Evolutionary conservation across 2,797 vertebrate species (phyloP), one percentile per base, ranked within the genome.

Genomic region (Oophaga sylvatica): DNA sequence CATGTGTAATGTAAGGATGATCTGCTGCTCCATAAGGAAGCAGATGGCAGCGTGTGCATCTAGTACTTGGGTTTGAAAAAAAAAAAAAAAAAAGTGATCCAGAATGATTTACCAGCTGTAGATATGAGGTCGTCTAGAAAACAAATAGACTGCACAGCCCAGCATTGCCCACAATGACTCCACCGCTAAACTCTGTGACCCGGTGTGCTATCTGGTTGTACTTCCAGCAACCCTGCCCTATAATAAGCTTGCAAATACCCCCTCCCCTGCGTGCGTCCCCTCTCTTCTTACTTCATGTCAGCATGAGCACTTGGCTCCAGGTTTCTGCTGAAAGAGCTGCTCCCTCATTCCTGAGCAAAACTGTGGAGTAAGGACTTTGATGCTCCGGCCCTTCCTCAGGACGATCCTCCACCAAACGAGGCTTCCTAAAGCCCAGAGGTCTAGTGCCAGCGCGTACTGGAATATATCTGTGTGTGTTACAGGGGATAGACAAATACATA

Each of bases 271-370:
- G 4, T 80, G 65, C 19, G n/a, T 71, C 53, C 78, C 73, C 83
- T 63, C 78, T 86, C 77, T 70, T 57, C 78, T 86, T 80, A 62
- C 77, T 80, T 31, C 22, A 71, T 80, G 85, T 86, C 77, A 86
- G 77, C 77, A 80, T 4, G 31, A 80, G 19, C 85, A 45, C 76
- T 80, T 80, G 85, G 78, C 67, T 80, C 65, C 78, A 48, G 56
- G 53, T 73, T 80, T 80, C 77, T 80, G 65, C 85, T 86, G 84
- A 85, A 80, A 63, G 75, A 59, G 76, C 53, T 35, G 22, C 16
- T 31, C 57, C 57, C 82, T 62, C 57, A 62, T 85, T 85, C 60
- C 73, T 85, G 8, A 62, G 0, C 68, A 84, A 84, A 77, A 31
- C 83, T 75, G 59, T 76, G 59, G 83, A 53, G 83, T 84, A 84